Conservation (phyloP, 2,797 vertebrate species). For the Poecile montanus region DNA sequence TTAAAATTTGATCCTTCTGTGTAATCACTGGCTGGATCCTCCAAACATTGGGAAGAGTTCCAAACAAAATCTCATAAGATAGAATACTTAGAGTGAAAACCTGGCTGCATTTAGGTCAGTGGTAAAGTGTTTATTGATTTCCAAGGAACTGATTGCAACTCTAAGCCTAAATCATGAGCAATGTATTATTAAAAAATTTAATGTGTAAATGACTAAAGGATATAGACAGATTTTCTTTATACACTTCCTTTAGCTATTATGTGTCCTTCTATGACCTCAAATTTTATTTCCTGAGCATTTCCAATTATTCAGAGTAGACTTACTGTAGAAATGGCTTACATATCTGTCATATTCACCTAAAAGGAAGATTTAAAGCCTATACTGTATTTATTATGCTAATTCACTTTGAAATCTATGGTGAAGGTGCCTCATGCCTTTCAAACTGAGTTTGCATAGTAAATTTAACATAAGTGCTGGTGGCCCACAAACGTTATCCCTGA, state of each 20-base stretch:
- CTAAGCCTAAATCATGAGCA: background rate
- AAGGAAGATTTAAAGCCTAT: constrained; percentile 61
- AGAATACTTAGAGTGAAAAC: background rate
- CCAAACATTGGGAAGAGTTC: background rate
- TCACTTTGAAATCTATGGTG: constrained; percentile 67
- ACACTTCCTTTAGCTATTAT: background rate
- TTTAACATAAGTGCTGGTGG: constrained; percentile 41
- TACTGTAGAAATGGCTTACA: constrained; percentile 58
- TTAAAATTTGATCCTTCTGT: constrained; percentile 12
- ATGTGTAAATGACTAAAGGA: background rate
- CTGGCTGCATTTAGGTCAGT: background rate
- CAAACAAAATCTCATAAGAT: background rate
- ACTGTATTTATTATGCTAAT: constrained; percentile 73
- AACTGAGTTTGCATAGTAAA: constrained; percentile 71
- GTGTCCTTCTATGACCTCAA: constrained; percentile 49
- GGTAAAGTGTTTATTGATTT: background rate
- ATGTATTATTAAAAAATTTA: background rate
- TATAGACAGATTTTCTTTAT: background rate
- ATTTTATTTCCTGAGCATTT: constrained; percentile 53
- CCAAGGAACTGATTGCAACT: background rate
- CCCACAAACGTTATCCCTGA: constrained; percentile 36
- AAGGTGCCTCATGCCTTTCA: constrained; percentile 69
- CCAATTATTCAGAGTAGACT: constrained; percentile 54
- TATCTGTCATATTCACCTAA: constrained; percentile 66
- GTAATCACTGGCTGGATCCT: background rate